phyloP scores from a whole-genome alignment of 1,140 invertebrate genomes.

The Cecropterus lyciades region DNA sequence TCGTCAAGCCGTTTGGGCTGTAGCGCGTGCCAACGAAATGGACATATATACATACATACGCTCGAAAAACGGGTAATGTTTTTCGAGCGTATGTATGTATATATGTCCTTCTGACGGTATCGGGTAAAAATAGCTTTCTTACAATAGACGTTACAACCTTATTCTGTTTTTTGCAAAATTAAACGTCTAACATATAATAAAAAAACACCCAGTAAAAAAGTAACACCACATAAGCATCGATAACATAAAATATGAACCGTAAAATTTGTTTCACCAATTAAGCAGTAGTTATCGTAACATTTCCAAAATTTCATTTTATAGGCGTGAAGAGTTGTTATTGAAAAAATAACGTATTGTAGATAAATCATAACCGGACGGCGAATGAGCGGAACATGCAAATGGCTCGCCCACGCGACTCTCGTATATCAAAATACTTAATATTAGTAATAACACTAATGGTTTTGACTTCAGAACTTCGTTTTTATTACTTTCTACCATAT shows the following conservation, averaged over 20 bases:
- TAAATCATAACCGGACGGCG: constrained; percentile 21
- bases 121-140: too few relatives aligned
- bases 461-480: not conserved
- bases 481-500: too few relatives aligned
- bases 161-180: too few relatives aligned
- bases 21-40: too few relatives aligned
- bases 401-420: constrained; percentile 11
- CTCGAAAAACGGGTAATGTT: too few relatives aligned
- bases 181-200: too few relatives aligned
- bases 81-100: too few relatives aligned
- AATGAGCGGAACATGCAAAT: constrained; percentile 10
- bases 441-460: constrained; percentile 19
- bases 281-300: constrained; percentile 20
- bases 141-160: too few relatives aligned
- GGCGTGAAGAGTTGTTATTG: constrained; percentile 18
- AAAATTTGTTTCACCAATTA: constrained; percentile 22
- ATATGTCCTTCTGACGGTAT: too few relatives aligned
- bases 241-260: constrained; percentile 2
- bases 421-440: constrained; percentile 28
- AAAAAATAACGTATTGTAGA: constrained; percentile 18
- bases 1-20: too few relatives aligned
- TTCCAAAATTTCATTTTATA: constrained; percentile 9
- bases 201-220: not conserved
- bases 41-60: too few relatives aligned
- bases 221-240: constrained; percentile 4